Conservation (phyloP, 1,140 invertebrate species). For the Lycorma delicatula region DNA sequence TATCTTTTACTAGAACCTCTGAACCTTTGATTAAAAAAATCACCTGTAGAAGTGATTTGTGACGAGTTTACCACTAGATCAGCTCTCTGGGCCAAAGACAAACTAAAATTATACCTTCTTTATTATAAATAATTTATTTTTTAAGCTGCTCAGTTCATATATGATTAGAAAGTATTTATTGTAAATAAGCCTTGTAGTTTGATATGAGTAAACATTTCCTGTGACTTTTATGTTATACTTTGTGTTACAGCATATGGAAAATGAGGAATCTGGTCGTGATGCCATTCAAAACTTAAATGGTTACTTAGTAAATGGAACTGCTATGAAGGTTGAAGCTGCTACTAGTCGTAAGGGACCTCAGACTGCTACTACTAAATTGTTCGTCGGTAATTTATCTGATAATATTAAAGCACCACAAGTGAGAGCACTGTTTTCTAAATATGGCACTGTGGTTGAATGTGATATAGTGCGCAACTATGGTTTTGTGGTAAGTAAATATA, state of each 20-base stretch:
- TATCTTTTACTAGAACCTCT: no score
- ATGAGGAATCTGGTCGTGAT: slow-evolving; percentile 79
- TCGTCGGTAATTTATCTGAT: slow-evolving; percentile 82
- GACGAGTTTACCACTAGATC: no score
- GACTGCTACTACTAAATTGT: slow-evolving; percentile 83
- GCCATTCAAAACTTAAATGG: slow-evolving; percentile 89
- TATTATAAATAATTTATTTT: no score
- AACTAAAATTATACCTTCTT: no score
- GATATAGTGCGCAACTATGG: slow-evolving; percentile 88
- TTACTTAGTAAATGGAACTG: slow-evolving; percentile 72
- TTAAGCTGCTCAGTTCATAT: no score
- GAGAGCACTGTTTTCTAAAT: slow-evolving; percentile 76
- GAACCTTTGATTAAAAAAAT: no score
- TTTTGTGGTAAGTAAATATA: slow-evolving; percentile 60
- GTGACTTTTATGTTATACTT: no score
- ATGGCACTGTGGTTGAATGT: slow-evolving; percentile 80
- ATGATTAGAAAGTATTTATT: no score
- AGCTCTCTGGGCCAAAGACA: no score
- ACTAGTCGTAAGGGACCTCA: slow-evolving; percentile 75
- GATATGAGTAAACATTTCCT: no score
- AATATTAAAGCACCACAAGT: slow-evolving; percentile 81
- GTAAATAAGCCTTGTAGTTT: no score
- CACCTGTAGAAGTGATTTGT: no score
- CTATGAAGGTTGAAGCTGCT: slow-evolving; percentile 85
- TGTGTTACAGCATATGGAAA: slow-evolving; percentile 87